Evolutionary conservation across 2,113 vertebrate species (phyloP).

Genomic region (Globicephala melas): DNA sequence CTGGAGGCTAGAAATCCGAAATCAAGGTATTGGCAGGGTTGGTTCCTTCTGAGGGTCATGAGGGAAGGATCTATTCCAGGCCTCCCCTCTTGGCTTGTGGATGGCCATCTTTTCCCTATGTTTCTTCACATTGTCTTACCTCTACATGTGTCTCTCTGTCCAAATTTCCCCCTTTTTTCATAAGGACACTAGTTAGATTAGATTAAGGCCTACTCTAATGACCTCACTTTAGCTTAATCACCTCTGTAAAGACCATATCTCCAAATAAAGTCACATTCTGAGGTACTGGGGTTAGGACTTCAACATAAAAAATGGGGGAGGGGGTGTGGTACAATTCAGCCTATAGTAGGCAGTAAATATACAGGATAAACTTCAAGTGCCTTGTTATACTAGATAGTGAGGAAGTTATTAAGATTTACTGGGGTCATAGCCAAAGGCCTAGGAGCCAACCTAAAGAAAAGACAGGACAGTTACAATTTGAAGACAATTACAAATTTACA

Average conservation of each 20-base stretch:
- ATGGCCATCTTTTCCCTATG: background rate
- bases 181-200: background rate
- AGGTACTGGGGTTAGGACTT: background rate
- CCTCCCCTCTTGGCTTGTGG: background rate
- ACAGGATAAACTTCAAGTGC: background rate
- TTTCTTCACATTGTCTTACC: background rate
- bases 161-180: background rate
- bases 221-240: background rate
- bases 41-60: background rate
- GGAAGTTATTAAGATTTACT: background rate
- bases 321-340: background rate
- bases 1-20: background rate
- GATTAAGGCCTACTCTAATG: background rate
- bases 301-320: background rate
- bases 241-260: background rate
- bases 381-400: background rate
- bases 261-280: background rate
- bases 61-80: background rate
- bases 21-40: background rate
- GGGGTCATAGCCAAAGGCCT: background rate
- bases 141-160: background rate
- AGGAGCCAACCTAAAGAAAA: background rate
- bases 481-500: background rate
- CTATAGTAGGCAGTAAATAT: background rate
- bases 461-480: background rate